These are phyloP conservation scores for Menura novaehollandiae DNA, from an alignment of 2,113 vertebrate genomes.

Conservation along the genomic window DNA sequence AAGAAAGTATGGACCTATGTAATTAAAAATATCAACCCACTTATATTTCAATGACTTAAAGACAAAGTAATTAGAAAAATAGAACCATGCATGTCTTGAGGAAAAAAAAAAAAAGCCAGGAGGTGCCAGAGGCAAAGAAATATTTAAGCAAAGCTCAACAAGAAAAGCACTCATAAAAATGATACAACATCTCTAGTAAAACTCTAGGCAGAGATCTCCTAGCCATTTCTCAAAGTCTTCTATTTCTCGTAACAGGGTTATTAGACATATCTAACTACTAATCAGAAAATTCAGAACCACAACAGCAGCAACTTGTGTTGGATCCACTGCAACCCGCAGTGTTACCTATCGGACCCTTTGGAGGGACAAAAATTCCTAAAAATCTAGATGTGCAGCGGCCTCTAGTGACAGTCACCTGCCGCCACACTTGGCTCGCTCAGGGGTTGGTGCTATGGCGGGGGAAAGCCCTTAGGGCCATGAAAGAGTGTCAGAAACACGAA, in stretches of 20 bases:
- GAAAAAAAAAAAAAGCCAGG: too few species aligned
- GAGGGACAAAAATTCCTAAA: not conserved
- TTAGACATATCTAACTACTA: not conserved
- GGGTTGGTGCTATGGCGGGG: fast-evolving
- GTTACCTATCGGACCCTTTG: fast-evolving
- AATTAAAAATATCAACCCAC: not conserved
- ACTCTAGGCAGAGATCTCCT: not conserved
- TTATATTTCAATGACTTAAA: not conserved
- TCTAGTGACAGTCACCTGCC: not conserved
- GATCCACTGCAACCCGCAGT: fast-evolving
- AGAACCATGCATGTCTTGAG: not conserved
- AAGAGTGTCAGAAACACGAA: not conserved
- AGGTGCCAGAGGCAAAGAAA: not conserved
- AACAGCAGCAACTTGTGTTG: fast-evolving
- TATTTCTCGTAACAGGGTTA: not conserved
- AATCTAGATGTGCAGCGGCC: not conserved
- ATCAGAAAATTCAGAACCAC: not conserved
- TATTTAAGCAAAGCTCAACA: not conserved
- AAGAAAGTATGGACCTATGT: not conserved
- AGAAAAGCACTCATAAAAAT: not conserved
- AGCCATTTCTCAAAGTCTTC: not conserved
- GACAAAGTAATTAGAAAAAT: not conserved
- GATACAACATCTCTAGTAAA: not conserved
- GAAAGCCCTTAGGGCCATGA: not conserved
- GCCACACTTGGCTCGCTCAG: not conserved